Conservation (phyloP, 2,888 invertebrate genomes). For the Gymnoscelis rufifasciata region DNA sequence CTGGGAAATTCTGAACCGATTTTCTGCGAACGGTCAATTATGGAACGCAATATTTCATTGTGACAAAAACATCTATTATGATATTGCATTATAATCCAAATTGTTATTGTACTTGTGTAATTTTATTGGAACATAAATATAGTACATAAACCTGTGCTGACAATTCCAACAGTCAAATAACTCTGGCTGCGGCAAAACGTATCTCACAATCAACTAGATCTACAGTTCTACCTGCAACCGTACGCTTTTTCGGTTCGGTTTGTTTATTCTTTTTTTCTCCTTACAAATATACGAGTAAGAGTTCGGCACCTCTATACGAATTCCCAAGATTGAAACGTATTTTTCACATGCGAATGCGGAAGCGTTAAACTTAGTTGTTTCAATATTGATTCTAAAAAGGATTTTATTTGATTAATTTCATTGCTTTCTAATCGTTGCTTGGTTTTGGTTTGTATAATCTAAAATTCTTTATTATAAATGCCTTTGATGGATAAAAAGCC, state of each 20-base stretch:
- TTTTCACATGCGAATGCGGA: conserved; percentile 60
- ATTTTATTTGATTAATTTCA: conserved; percentile 12
- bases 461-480: no score
- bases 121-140: no score
- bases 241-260: conserved; percentile 60
- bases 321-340: conserved; percentile 74
- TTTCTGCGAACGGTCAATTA: background rate
- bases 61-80: no score
- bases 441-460: background rate
- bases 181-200: conserved; percentile 64
- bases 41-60: background rate
- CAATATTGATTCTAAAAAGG: conserved; percentile 41
- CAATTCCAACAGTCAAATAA: conserved; percentile 73
- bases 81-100: no score
- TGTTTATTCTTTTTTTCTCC: conserved; percentile 69
- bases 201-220: conserved; percentile 74
- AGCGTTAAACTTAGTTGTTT: conserved; percentile 50
- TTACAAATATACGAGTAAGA: conserved; percentile 75
- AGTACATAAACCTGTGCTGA: conserved; percentile 49
- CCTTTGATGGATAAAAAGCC: no score
- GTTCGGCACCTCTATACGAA: conserved; percentile 68
- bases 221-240: conserved; percentile 52
- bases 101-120: no score
- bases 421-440: conserved; percentile 17
- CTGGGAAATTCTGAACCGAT: background rate